Evolutionary conservation across 2,797 vertebrate genomes (phyloP), one percentile per base, ranked within the genome.

Genomic region (Ficedula albicollis): DNA sequence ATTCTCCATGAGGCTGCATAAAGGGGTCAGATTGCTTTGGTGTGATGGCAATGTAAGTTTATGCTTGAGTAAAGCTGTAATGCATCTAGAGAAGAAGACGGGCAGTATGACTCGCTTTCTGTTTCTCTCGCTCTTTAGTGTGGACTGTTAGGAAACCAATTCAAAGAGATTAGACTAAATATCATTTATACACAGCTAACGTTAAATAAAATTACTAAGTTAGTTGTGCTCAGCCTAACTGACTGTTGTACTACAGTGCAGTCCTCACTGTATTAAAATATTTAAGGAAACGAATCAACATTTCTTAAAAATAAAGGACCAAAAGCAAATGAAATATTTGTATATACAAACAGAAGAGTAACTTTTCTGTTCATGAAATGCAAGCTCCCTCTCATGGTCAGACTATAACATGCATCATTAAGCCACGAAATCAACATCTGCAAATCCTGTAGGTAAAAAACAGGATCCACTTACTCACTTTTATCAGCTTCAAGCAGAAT

Each of bases 331-430:
- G 0, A 78, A 91, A 51, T 30, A 63, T 43, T 34, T 59, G 26
- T 55, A 52, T 63, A 15, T 34, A 13, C 23, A 46, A 91, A 68
- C 29, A 58, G 44, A 66, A 73, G 7, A 73, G 15, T n/a, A 76
- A 76, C 30, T 48, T 72, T 84, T 78, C 62, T 36, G 16, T 80
- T 85, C 34, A 17, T 68, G 72, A 89, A 83, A 68, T 58, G 56
- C 44, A 87, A 76, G 93, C 92, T 92, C 94, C 93, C 88, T 58
- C 92, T 79, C 14, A 39, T 83, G 96, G 91, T 55, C 59, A 91
- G 30, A 78, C 32, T 23, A 16, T 10, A 87, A 55, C 6, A 6
- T 13, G 9, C 58, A 90, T 60, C 41, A 49, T 39, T 59, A 49
- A 77, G 20, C 52, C n/a, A n/a, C 18, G 70, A 48, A 87, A 66